Evolutionary conservation across 2,888 invertebrate species (phyloP), one percentile per base, ranked within the genome.

Genomic region (Chouioia cunea): DNA sequence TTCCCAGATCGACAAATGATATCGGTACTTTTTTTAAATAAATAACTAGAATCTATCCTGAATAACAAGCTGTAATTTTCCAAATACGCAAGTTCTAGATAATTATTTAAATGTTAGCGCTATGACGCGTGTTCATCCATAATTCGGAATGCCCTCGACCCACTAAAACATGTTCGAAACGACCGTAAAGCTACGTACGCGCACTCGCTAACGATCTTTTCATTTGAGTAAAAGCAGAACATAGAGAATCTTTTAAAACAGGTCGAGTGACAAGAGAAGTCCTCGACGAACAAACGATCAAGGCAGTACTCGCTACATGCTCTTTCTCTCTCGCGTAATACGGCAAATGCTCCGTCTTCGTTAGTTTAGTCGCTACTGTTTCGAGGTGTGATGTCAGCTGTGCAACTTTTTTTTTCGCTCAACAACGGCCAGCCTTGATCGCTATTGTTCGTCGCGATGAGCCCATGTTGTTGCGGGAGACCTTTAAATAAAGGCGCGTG

Each of bases 401-500:
- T 36, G 10, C 6, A 14, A 48, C 27, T 18, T 4, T 50, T 20
- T 63, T 22, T 44, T 27, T 18, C 52, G 27, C 46, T 43, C 10
- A 43, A 65, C 47, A 46, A 15, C 43, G 20, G 18, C 16, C 53
- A 43, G 62, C 68, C 68, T 68, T 68, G 68, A 68, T 68, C 62
- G 68, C 56, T 62, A 68, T 68, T 68, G 68, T 68, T 68, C 62
- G 68, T 6, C 36, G 12, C 62, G 68, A 68, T 62, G 68, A 68
- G 62, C 54, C 8, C 36, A 36, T 12, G 16, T 1, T 8, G 46
- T n/a, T 22, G 43, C n/a, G 20, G 43, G 43, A 48, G 62, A 18
- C 22, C 43, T 67, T 68, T 68, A 68, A 68, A 68, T 68, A 68
- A 68, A 68, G 67, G 67, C 47, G 67, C 23, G 67, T 20, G 62